Evolutionary conservation across 2,888 invertebrate genomes (phyloP).

Genomic region (Cheilosia variabilis): DNA sequence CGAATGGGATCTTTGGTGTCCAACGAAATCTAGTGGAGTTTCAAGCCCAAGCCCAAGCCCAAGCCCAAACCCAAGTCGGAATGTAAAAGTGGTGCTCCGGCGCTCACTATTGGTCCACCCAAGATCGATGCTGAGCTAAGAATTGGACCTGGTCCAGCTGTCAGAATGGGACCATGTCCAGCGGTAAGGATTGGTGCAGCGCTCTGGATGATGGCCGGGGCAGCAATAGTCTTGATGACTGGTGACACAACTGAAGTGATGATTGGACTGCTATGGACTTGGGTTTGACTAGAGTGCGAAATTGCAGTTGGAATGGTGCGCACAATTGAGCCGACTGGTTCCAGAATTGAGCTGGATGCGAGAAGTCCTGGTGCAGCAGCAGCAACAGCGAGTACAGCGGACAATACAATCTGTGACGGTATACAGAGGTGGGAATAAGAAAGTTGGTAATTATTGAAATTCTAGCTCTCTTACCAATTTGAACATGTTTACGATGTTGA

Average conservation of each 20-base stretch:
- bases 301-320: slow-evolving; percentile 82
- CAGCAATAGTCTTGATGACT: slow-evolving; percentile 59
- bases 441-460: not conserved
- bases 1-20: slow-evolving; percentile 11
- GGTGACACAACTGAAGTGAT: slow-evolving; percentile 66
- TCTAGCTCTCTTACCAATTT: slow-evolving; percentile 60
- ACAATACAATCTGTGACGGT: slow-evolving; percentile 85
- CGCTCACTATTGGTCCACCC: slow-evolving; percentile 37
- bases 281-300: slow-evolving; percentile 85
- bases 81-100: slow-evolving; percentile 43
- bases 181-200: slow-evolving; percentile 34
- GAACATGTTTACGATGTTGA: slow-evolving; percentile 61
- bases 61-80: slow-evolving; percentile 59
- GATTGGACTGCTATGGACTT: slow-evolving; percentile 84
- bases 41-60: slow-evolving; percentile 52
- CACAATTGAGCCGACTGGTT: slow-evolving; percentile 64
- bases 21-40: slow-evolving; percentile 35
- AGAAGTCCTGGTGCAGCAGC: slow-evolving; percentile 81
- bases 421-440: not conserved
- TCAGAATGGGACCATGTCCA: slow-evolving; percentile 9
- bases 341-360: slow-evolving; percentile 57
- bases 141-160: slow-evolving; percentile 17
- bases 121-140: slow-evolving; percentile 22
- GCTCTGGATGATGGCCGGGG: slow-evolving; percentile 60
- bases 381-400: slow-evolving; percentile 85